Base-by-base conservation (phyloP, 2,113 vertebrate genomes). In the Orycteropus afer region DNA sequence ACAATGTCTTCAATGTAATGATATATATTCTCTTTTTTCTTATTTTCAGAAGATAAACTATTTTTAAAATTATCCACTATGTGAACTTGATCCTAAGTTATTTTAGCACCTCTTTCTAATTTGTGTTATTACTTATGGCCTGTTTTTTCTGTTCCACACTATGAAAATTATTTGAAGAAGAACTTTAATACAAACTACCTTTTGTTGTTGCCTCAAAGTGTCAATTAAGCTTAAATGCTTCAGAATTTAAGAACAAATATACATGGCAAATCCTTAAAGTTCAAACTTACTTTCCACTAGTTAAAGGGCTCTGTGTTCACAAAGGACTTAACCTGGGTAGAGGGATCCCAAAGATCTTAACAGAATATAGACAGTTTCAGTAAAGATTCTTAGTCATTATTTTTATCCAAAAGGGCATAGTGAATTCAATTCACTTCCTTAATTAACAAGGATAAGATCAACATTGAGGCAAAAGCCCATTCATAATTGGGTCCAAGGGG, bases 1-100 rank as follows among this genome's bases (percentile, higher is more conserved):
- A 99, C 99, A 99, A 98, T 96, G 98, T 99, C 98, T 99, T 99
- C 98, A 99, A 99, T 96, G 99, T 99, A 99, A 98, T 97, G 97
- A 97, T 61, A 96, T 57, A 93, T 14, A 95, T 93, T 96, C 94
- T 97, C 76, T 95, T 96, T 76, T 93, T 96, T 95, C 79, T 86
- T 93, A 51, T 94, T 96, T 86, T 88, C 59, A 83, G 63, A 71
- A 92, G 73, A 92, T 92, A 87, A 97, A 90, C 63, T 95, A 1
- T 96, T 96, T 88, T 80, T 69, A 88, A n/a, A n/a, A n/a, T 96
- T 95, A 93, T 89, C 79, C 71, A 51, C 51, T 96, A n/a, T 74
- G 27, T 73, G 20, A 92, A 96, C 96, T 47, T 93, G 40, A 88
- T 81, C 71, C 85, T 77, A 42, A 51, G 29, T 73, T 96, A 88